Evolutionary conservation across 2,888 invertebrate genomes (phyloP).

Genomic region (Scrobipalpa costella): DNA sequence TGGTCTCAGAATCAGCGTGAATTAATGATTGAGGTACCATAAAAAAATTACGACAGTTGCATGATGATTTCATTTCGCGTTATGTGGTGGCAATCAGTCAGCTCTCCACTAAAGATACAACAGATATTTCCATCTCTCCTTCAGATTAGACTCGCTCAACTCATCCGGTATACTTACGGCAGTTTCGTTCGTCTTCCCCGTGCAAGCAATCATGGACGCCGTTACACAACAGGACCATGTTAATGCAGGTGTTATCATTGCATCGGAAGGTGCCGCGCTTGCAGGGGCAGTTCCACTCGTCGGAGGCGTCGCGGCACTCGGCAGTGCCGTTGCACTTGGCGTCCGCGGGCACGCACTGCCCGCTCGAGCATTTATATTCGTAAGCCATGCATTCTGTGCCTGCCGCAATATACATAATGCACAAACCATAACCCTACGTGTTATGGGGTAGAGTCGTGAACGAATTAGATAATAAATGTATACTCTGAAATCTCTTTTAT

Average conservation of each 20-base stretch:
- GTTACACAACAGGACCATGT: conserved; percentile 83
- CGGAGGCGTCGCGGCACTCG: conserved; percentile 78
- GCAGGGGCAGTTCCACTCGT: conserved; percentile 68
- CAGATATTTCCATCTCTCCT: too few species aligned
- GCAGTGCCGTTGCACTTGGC: conserved; percentile 75
- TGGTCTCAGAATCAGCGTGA: too few species aligned
- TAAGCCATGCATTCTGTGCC: conserved; percentile 78
- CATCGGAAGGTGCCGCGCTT: conserved; percentile 79
- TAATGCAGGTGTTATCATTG: conserved; percentile 84
- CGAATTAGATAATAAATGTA: background rate
- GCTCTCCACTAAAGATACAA: too few species aligned
- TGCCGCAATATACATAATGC: conserved; percentile 64
- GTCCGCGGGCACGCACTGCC: conserved; percentile 80
- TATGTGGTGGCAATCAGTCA: too few species aligned
- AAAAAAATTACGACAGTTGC: too few species aligned
- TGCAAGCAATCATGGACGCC: conserved; percentile 79
- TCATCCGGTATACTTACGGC: conserved; percentile 57
- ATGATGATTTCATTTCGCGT: too few species aligned
- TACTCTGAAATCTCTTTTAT: too few species aligned
- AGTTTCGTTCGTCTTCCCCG: conserved; percentile 83
- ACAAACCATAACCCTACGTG: conserved; percentile 57
- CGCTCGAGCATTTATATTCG: conserved; percentile 84
- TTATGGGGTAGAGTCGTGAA: conserved; percentile 33
- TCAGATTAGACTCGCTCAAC: too few species aligned
- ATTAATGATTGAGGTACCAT: too few species aligned